Base-by-base conservation (phyloP, 2,797 vertebrate genomes). In the Karalla daura region DNA sequence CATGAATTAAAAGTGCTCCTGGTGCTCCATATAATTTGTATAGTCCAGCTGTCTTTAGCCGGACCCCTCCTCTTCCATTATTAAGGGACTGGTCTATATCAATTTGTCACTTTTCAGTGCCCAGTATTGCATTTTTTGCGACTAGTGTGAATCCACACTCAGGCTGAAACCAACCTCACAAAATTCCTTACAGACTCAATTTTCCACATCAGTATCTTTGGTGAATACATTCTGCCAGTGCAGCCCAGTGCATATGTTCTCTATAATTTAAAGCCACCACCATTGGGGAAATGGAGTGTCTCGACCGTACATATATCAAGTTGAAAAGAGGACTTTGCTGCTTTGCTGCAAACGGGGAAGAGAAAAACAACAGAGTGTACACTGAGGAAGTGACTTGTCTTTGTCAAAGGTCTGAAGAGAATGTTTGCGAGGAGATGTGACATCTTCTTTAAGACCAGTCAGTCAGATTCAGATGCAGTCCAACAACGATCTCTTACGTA, bases 191-290 rank as follows among this genome's bases (percentile, higher is more conserved):
- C 55, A 40, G 21, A 80, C 52, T 56, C 58, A 81, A 63, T 83
- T 83, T 85, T 80, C 63, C 54, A 76, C 71, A 65, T 80, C 53
- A 68, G 50, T 71, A 68, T 81, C 63, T 73, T 15, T 60, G 37
- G 37, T 49, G 14, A 61, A 71, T 54, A 49, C 30, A 5, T 61
- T 43, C 33, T 28, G 54, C 63, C 7, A 17, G 41, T 18, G 20
- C 59, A 56, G 43, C 14, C 9, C 46, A 17, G 25, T 32, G 70
- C 32, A 65, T 63, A 46, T 58, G 41, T 45, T 59, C 40, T 20
- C 61, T 67, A 60, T 49, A 30, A 78, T 82, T 70, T 67, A 61
- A 74, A 63, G 73, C 28, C 54, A 28, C 43, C 5, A 20, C 36
- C 21, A 20, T 12, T n/a, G 24, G 1, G 5, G 36, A 72, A 70